Conservation (phyloP, 2,113 vertebrate species). For the Hemichromis elongatus region DNA sequence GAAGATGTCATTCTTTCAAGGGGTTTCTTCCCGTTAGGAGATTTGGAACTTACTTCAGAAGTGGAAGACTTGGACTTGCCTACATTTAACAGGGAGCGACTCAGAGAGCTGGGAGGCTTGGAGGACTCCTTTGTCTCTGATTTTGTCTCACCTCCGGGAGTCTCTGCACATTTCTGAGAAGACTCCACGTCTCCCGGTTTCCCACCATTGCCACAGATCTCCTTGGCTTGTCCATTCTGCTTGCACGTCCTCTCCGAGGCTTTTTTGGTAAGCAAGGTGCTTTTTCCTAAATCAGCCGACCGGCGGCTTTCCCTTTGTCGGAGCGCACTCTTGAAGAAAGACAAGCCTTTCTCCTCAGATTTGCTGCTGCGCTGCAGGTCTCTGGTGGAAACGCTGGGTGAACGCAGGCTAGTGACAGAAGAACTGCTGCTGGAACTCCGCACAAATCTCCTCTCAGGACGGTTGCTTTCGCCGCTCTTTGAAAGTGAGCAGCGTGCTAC, state of each 20-base stretch:
- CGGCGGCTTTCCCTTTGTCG: constrained; percentile 91
- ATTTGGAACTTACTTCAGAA: constrained; percentile 73
- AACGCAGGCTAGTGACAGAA: constrained; percentile 90
- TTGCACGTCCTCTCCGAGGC: constrained; percentile 71
- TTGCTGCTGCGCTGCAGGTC: constrained; percentile 86
- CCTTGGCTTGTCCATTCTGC: constrained; percentile 70
- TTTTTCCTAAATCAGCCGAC: constrained; percentile 92
- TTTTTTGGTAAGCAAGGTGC: constrained; percentile 83
- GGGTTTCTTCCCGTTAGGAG: constrained; percentile 80
- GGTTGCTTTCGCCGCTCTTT: constrained; percentile 58
- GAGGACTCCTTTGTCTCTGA: constrained; percentile 72
- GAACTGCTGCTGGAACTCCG: constrained; percentile 84
- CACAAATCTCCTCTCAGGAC: constrained; percentile 72
- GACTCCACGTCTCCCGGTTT: constrained; percentile 53
- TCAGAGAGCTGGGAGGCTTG: constrained; percentile 77
- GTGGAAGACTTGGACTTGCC: constrained; percentile 91
- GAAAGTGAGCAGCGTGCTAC: constrained; percentile 70
- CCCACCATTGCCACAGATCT: constrained; percentile 44
- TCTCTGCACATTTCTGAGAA: constrained; percentile 52
- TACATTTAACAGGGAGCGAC: constrained; percentile 81
- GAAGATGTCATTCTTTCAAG: constrained; percentile 78
- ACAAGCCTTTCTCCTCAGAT: constrained; percentile 91
- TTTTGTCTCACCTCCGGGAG: constrained; percentile 43
- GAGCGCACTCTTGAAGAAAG: constrained; percentile 92
- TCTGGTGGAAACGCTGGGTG: constrained; percentile 72